These are phyloP conservation scores for Thamnophis sirtalis DNA, from an alignment of 2,113 vertebrate genomes.

Conservation along the genomic window DNA sequence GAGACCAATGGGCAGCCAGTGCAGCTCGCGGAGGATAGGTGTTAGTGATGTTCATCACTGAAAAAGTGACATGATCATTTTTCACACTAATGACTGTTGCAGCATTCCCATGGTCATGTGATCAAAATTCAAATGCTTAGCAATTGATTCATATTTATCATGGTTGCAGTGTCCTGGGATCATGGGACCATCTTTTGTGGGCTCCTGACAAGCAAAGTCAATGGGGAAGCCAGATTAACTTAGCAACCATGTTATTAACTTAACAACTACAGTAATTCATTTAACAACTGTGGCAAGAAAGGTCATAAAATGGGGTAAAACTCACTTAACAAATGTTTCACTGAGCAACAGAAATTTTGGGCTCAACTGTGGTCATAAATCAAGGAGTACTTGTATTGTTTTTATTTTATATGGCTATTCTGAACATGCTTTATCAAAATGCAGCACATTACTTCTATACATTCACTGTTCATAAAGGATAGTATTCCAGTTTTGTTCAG, in stretches of 20 bases:
- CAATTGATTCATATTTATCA: background rate
- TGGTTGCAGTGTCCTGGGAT: background rate
- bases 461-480: background rate
- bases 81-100: background rate
- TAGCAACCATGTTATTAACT: background rate
- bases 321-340: background rate
- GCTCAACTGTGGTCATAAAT: background rate
- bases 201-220: background rate
- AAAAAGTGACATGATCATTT: background rate
- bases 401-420: background rate
- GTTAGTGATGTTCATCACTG: too few species aligned
- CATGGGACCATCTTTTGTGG: background rate
- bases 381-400: background rate
- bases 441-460: background rate
- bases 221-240: background rate
- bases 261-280: background rate
- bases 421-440: background rate
- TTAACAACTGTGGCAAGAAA: background rate
- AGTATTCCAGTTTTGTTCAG: background rate
- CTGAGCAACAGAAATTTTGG: background rate
- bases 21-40: too few species aligned
- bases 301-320: background rate
- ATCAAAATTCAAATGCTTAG: background rate
- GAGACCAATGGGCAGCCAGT: too few species aligned
- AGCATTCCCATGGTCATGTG: background rate